Conservation (phyloP, 2,113 vertebrate genomes). For the Archocentrus centrarchus region DNA sequence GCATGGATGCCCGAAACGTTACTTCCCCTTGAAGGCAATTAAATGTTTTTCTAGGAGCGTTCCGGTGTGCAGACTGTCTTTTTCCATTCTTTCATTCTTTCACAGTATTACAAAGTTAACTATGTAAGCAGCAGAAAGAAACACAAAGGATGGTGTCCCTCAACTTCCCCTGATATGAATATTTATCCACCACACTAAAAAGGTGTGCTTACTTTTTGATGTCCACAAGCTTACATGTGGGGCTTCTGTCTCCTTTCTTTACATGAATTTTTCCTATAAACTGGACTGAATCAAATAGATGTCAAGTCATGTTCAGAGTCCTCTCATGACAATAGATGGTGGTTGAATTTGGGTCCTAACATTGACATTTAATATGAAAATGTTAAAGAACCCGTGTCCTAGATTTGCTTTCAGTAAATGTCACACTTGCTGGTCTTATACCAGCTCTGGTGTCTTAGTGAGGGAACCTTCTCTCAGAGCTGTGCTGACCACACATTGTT, state of each 20-base stretch:
- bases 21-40: no score
- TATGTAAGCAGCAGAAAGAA: not conserved
- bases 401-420: conserved; percentile 50
- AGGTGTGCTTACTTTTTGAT: not conserved
- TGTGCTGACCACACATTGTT: conserved; percentile 68
- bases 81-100: not conserved
- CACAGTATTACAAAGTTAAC: not conserved
- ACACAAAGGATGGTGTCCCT: not conserved
- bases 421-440: conserved; percentile 32
- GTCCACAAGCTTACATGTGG: not conserved
- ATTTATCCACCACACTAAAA: not conserved
- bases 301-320: not conserved
- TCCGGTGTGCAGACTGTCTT: no score
- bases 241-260: not conserved
- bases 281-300: not conserved
- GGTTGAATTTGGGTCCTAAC: not conserved
- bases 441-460: conserved; percentile 44
- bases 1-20: no score
- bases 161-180: no score
- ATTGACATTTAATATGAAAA: not conserved
- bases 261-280: not conserved
- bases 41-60: no score
- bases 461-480: conserved; percentile 49
- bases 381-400: not conserved
- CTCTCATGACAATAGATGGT: not conserved